Base-by-base conservation (phyloP, 2,888 invertebrate genomes). In the Pristionchus japonicus region DNA sequence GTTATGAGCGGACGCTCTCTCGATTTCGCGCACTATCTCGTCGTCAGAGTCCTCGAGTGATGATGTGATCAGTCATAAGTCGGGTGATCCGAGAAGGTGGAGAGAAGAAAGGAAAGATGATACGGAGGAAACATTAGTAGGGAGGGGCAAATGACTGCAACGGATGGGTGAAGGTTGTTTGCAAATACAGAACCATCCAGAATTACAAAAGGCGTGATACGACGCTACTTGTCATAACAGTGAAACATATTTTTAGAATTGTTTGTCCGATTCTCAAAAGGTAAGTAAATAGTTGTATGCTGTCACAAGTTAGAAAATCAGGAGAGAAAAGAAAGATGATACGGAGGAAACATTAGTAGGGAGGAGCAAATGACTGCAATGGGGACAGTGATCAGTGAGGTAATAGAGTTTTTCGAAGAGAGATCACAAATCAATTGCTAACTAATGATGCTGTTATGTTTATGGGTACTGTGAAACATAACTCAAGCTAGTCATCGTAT, bases 1-100 rank as follows among this genome's bases (percentile, higher is more conserved):
- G 77, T 77, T 77, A 77, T 77, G 77, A 77, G 77, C 23, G 1
- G n/a, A 15, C 23, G 27, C 61, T 64, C 61, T 64, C 61, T 64
- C 27, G 27, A 4, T 27, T 64, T 64, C 61, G 61, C 61, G 13
- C 27, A 13, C n/a, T 64, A n/a, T 64, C 27, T n/a, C n/a, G 61
- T 9, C n/a, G 37, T 34, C n/a, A 57, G 83, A 52, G 84, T 13
- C 0, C 2, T 1, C 4, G 4, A 57, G 61, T 57, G 57, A 57
- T 47, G n/a, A 31, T 1, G 31, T 27, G 31, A 70, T 70, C 57
- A 57, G 57, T 57, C 57, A 57, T 57, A 57, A 57, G 57, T n/a
- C 57, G 2, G 11, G 1, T 3, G 27, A 43, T 43, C 17, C 1
- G 80, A 31, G 49, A 49, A 37, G 57, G 27, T 17, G n/a, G n/a